A percentile compares a stretch with the other conserved stretches of the same genome.
phyloP scores from a whole-genome alignment of 2,888 invertebrate genomes.

The Chrysodeixis includens region DNA sequence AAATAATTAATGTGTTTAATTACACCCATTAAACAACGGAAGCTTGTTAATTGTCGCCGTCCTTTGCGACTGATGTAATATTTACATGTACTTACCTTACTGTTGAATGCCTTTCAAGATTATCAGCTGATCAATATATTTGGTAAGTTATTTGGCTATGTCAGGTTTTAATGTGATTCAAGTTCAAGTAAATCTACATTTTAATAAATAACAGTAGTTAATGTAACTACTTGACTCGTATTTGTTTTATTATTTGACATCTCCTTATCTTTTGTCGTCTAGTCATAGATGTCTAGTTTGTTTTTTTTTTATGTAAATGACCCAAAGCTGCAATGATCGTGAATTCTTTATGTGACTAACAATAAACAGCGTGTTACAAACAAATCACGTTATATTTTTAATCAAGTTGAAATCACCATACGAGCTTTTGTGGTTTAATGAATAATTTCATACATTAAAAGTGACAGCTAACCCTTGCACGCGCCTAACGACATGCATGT shows the following conservation, averaged over 20 bases:
- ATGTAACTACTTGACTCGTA: too few relatives aligned
- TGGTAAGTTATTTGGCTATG: neutral
- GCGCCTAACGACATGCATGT: neutral
- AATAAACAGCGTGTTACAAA: too few relatives aligned
- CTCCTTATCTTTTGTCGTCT: too few relatives aligned
- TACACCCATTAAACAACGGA: constrained; percentile 42
- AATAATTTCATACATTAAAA: constrained; percentile 16
- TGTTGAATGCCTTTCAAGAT: neutral
- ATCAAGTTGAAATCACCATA: constrained; percentile 15
- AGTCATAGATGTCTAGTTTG: too few relatives aligned
- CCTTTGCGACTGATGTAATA: constrained; percentile 37
- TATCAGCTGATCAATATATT: constrained; percentile 1
- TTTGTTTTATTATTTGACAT: too few relatives aligned
- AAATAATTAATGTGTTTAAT: constrained; percentile 17
- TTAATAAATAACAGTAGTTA: neutral
- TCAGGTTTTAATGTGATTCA: neutral
- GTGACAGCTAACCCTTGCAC: constrained; percentile 34
- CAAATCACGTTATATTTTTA: too few relatives aligned
- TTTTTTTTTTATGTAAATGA: too few relatives aligned
- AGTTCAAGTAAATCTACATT: neutral
- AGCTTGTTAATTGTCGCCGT: constrained; percentile 37
- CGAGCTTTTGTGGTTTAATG: constrained; percentile 22
- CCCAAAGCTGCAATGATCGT: too few relatives aligned
- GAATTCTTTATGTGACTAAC: too few relatives aligned
- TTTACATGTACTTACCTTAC: constrained; percentile 7